Evolutionary conservation across 2,888 invertebrate genomes (phyloP), one percentile per base, ranked within the genome.

Genomic region (Holacanthella duospinosa): DNA sequence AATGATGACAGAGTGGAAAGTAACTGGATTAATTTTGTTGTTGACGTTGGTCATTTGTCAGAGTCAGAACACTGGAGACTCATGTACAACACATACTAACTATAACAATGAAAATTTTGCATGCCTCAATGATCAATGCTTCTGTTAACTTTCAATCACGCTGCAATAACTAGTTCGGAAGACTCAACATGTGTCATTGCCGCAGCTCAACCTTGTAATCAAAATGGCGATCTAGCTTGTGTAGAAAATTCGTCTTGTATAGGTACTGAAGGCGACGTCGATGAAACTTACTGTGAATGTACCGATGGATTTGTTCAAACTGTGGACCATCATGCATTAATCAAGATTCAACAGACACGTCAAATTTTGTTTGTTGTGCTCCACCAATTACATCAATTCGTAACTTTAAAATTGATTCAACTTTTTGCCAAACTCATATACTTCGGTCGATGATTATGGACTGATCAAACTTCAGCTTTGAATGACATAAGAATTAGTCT

Each of bases 291-390:
- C 16, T 59, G 59, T 21, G 6, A 24, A 19, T 59, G 59, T 21
- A 21, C 29, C 26, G 3, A 3, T 3, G 43, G 43, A 21, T 59
- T 43, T 21, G 59, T 59, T 21, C 19, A 36, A 25, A 28, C 21
- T 2, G 9, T 12, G 59, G 59, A 2, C 25, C 26, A 4, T 36
- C 59, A 9, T 59, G 59, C 44, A 48, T 9, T 21, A 57, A 27
- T 27, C 43, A 43, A n/a, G 59, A 59, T 25, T 24, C 36, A n/a
- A 25, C 44, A 16, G 4, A 2, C 6, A 24, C 9, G 26, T 19
- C 44, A 4, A 58, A 58, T 58, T 44, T 27, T 9, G 36, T 59
- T 25, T 59, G 59, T 21, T 59, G 59, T 27, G 26, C 59, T 29
- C 29, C 29, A 29, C 29, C 28, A 21, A 12, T 26, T 55, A n/a